Conservation (phyloP, 1,140 invertebrate genomes). For the Orchesella cincta region DNA sequence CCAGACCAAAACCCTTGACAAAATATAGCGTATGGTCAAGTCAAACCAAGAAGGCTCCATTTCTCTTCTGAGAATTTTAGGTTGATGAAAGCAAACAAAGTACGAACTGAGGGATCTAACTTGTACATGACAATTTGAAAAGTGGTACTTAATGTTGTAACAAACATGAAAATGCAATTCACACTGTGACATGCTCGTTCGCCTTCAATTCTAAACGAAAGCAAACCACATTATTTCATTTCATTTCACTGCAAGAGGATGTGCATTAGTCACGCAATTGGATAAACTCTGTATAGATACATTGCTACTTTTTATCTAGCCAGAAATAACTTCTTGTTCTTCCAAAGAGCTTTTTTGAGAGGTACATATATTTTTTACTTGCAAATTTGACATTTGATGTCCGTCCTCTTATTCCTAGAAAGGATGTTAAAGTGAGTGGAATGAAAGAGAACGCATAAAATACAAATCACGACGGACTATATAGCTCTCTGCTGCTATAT, state of each 20-base stretch:
- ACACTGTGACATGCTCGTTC: not conserved
- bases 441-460: not conserved
- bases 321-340: not conserved
- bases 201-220: not conserved
- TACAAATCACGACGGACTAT: not conserved
- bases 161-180: too few species aligned
- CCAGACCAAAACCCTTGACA: not conserved
- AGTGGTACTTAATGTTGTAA: not conserved
- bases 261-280: not conserved
- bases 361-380: not conserved
- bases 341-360: not conserved
- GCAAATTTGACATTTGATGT: not conserved
- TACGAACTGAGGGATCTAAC: not conserved
- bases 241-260: not conserved
- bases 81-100: not conserved
- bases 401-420: not conserved
- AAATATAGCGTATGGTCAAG: too few species aligned
- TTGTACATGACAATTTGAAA: not conserved
- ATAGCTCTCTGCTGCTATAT: not conserved
- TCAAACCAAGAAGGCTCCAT: too few species aligned
- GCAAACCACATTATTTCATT: not conserved
- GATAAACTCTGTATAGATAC: not conserved
- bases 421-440: not conserved
- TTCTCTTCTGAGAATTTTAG: too few species aligned
- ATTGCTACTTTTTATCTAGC: not conserved